A percentile compares a stretch with the other conserved stretches of the same genome.
These are phyloP conservation scores for Brachyalestes nurse DNA, from an alignment of 2,797 vertebrate species.

Conservation along the genomic window DNA sequence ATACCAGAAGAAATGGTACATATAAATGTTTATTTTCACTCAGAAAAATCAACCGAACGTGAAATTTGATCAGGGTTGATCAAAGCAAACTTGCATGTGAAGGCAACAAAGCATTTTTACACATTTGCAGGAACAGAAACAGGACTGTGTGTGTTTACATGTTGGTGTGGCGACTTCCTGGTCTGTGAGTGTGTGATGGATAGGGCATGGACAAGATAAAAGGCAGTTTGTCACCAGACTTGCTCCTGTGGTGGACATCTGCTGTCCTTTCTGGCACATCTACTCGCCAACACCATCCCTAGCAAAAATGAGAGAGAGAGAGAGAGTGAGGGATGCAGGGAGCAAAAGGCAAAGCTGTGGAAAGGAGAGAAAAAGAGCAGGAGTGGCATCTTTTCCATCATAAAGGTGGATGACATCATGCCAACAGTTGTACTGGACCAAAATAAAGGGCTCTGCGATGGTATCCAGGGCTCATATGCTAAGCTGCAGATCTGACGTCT, in stretches of 20 bases:
- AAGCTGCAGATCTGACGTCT: slow-evolving; percentile 24
- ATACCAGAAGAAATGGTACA: too few relatives aligned
- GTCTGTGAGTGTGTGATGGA: slow-evolving; percentile 32
- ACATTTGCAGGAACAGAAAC: not conserved
- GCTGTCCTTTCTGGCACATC: slow-evolving; percentile 52
- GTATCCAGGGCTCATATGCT: not conserved
- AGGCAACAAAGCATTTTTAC: not conserved
- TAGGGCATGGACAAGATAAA: slow-evolving; percentile 15
- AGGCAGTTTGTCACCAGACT: slow-evolving; percentile 49
- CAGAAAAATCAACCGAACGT: too few relatives aligned
- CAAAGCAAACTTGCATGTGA: too few relatives aligned
- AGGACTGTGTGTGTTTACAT: not conserved
- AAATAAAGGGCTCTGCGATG: slow-evolving; percentile 2
- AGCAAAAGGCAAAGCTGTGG: slow-evolving; percentile 1
- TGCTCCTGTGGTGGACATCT: slow-evolving; percentile 68
- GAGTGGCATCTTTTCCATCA: not conserved
- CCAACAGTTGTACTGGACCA: not conserved
- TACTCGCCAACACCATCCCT: slow-evolving; percentile 10
- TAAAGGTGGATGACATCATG: slow-evolving; percentile 17
- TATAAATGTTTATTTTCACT: too few relatives aligned
- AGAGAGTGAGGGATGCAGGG: not conserved
- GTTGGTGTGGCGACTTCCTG: not conserved
- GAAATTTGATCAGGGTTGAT: too few relatives aligned
- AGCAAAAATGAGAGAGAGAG: not conserved
- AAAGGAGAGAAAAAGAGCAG: not conserved